These are phyloP conservation scores for Phaedon cochleariae DNA, from an alignment of 2,888 invertebrate genomes.

Conservation along the genomic window DNA sequence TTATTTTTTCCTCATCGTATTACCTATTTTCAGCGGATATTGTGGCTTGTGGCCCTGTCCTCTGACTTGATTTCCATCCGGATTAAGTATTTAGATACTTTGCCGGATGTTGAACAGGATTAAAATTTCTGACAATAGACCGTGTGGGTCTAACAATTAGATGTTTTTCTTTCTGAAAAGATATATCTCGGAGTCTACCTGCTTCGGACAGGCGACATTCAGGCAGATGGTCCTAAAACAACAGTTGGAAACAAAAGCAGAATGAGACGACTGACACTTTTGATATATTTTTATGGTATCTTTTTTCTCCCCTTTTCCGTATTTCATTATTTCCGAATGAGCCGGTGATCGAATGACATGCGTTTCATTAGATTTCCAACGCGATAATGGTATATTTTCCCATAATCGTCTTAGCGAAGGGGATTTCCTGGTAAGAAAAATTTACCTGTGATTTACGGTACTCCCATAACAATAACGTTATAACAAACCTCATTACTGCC, in stretches of 20 bases:
- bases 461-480: not conserved
- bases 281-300: not conserved
- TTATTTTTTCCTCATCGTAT: too few species aligned
- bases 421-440: not conserved
- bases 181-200: not conserved
- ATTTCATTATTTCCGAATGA: not conserved
- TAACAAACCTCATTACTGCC: conserved; percentile 12
- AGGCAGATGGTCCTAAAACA: not conserved
- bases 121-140: conserved; percentile 9
- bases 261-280: not conserved
- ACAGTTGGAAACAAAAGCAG: not conserved
- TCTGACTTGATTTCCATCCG: not conserved
- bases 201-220: not conserved
- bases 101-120: conserved; percentile 3
- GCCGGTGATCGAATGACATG: too few species aligned
- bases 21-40: too few species aligned
- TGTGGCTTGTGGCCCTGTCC: too few species aligned
- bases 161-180: not conserved
- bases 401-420: not conserved
- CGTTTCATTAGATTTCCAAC: too few species aligned
- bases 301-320: not conserved
- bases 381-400: not conserved
- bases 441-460: conserved; percentile 6
- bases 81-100: not conserved
- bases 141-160: conserved; percentile 13